Conservation (phyloP, 2,888 invertebrate genomes). For the Drosophila pseudotalamancana region DNA sequence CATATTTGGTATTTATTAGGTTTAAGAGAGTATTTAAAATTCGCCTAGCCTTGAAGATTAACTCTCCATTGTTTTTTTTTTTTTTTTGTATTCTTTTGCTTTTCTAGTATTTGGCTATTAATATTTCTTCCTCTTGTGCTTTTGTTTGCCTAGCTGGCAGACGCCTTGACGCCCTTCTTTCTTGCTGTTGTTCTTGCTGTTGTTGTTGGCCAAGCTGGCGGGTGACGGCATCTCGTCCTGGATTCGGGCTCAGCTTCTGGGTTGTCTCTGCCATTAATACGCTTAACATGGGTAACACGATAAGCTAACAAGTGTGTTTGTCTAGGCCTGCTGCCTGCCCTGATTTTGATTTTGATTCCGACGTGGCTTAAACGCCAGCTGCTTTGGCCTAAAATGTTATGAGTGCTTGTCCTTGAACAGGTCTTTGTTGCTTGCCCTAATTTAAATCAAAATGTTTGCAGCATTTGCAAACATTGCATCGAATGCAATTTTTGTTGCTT, state of each 20-base stretch:
- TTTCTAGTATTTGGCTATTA: conserved; percentile 75
- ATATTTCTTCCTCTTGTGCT: conserved; percentile 63
- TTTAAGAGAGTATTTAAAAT: not conserved
- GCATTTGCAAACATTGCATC: no score
- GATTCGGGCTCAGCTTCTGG: conserved; percentile 2
- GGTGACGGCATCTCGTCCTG: conserved; percentile 35
- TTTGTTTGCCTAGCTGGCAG: conserved; percentile 40
- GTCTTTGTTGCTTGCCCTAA: not conserved
- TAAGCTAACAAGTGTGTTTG: conserved; percentile 78
- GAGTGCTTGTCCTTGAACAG: conserved; percentile 44
- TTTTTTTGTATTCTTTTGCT: conserved; percentile 33
- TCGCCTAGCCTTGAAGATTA: not conserved
- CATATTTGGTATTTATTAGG: no score
- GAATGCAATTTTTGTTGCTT: conserved; percentile 33
- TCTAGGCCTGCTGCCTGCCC: no score
- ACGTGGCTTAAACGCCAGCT: conserved; percentile 35
- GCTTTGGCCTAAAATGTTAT: conserved; percentile 10
- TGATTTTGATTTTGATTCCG: conserved; percentile 72
- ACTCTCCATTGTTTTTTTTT: conserved; percentile 5
- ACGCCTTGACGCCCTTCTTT: conserved; percentile 56
- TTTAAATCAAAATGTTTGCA: conserved; percentile 25
- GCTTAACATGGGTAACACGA: conserved; percentile 76
- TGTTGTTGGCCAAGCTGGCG: conserved; percentile 31
- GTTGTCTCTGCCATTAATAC: conserved; percentile 62
- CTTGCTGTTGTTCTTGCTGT: conserved; percentile 8